Percentiles rank a stretch among this genome's conserved stretches.
These are phyloP conservation scores for Tolypeutes matacus DNA, from an alignment of 2,797 vertebrate genomes.

Conservation along the genomic window DNA sequence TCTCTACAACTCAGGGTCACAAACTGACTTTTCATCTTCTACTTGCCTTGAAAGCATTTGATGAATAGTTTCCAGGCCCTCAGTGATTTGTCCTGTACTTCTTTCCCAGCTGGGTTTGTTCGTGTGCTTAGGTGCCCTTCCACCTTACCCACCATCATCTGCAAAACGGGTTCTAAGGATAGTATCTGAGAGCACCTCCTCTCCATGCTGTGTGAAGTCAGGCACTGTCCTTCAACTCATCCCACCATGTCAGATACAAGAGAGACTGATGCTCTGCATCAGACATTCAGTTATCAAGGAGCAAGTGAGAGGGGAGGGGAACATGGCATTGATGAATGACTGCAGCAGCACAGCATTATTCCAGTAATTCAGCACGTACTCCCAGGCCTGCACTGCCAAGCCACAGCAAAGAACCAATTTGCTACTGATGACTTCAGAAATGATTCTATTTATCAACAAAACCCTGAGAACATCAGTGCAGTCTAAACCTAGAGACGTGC, in stretches of 20 bases:
- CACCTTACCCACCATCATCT: neutral
- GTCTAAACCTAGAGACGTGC: constrained; percentile 50
- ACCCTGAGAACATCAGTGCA: constrained; percentile 15
- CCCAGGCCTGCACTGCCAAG: neutral
- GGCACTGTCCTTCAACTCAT: neutral
- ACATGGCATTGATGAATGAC: constrained; percentile 46
- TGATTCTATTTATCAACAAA: constrained; percentile 80
- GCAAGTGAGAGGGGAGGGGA: neutral
- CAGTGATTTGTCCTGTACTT: neutral
- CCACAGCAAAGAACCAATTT: constrained; percentile 71
- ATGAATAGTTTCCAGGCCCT: constrained; percentile 44
- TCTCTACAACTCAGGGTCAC: neutral
- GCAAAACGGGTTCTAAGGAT: neutral
- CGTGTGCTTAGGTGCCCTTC: constrained; percentile 29
- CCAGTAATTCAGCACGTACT: constrained; percentile 53
- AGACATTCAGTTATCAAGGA: neutral
- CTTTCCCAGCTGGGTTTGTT: constrained; percentile 1
- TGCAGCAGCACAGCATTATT: constrained; percentile 57
- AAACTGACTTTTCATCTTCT: constrained; percentile 10
- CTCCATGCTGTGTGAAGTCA: fast-evolving
- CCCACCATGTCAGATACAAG: neutral
- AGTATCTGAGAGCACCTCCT: neutral
- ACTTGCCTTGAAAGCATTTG: neutral
- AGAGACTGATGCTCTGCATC: neutral
- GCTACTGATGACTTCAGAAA: constrained; percentile 77